Conservation (phyloP, 2,797 vertebrate genomes). For the Diplodus sargus region DNA sequence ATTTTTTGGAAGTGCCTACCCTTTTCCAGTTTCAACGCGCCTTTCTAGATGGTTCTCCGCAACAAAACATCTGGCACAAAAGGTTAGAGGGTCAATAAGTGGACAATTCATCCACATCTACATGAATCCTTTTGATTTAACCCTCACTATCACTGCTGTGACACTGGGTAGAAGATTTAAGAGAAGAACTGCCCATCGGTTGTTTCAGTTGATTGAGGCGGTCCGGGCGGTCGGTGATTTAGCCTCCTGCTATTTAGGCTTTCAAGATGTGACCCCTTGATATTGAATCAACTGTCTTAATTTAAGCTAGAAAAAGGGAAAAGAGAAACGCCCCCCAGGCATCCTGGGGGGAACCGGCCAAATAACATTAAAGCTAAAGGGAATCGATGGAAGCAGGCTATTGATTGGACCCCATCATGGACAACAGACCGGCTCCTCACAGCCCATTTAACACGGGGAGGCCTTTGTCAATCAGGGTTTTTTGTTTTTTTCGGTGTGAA, state of each 20-base stretch:
- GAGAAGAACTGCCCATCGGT: constrained; percentile 21
- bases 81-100: too few relatives aligned
- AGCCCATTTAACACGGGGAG: constrained; percentile 68
- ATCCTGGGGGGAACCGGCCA: constrained; percentile 47
- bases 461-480: constrained; percentile 59
- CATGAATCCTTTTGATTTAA: too few relatives aligned
- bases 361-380: constrained; percentile 64
- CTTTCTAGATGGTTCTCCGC: too few relatives aligned
- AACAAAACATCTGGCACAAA: too few relatives aligned
- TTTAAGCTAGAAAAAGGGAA: constrained; percentile 46
- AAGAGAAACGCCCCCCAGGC: constrained; percentile 24
- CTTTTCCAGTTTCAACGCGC: too few relatives aligned
- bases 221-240: constrained; percentile 7
- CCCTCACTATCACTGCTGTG: too few relatives aligned
- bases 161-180: neutral
- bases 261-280: constrained; percentile 53
- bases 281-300: constrained; percentile 63
- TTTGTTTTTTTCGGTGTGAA: constrained; percentile 30
- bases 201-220: constrained; percentile 24
- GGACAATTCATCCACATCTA: too few relatives aligned
- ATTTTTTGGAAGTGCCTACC: too few relatives aligned
- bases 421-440: constrained; percentile 61
- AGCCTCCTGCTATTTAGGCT: constrained; percentile 42
- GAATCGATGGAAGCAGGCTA: constrained; percentile 70
- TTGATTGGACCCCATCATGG: constrained; percentile 67